Evolutionary conservation across 2,113 vertebrate species (phyloP).

Genomic region (Rhadina sibilatrix): DNA sequence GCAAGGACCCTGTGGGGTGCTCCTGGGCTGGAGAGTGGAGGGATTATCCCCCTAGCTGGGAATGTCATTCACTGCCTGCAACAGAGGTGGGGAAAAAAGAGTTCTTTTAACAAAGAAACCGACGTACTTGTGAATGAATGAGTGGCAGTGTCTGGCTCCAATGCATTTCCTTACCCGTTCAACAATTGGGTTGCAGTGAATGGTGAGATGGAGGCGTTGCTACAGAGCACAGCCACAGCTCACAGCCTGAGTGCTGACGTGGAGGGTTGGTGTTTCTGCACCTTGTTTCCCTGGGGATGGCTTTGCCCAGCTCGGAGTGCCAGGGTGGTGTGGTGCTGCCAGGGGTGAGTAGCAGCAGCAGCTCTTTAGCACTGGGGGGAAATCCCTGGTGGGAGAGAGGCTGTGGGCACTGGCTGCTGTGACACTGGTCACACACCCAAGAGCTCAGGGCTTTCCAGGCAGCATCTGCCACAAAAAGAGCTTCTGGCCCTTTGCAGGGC

Average conservation of each 20-base stretch:
- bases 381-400: neutral
- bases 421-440: accelerated
- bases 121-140: neutral
- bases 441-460: neutral
- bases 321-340: accelerated
- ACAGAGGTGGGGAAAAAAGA: neutral
- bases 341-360: neutral
- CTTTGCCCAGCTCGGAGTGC: neutral
- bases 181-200: neutral
- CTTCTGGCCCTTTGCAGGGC: neutral
- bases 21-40: neutral
- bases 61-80: neutral
- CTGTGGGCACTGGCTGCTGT: neutral
- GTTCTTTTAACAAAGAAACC: neutral
- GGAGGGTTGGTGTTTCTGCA: neutral
- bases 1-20: accelerated
- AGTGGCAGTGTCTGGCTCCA: neutral
- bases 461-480: neutral
- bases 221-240: neutral
- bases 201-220: neutral
- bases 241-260: neutral
- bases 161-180: neutral
- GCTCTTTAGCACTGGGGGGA: neutral
- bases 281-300: neutral
- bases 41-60: neutral